Base-by-base conservation (phyloP, 2,888 invertebrate genomes). In the Eristalis arbustorum region DNA sequence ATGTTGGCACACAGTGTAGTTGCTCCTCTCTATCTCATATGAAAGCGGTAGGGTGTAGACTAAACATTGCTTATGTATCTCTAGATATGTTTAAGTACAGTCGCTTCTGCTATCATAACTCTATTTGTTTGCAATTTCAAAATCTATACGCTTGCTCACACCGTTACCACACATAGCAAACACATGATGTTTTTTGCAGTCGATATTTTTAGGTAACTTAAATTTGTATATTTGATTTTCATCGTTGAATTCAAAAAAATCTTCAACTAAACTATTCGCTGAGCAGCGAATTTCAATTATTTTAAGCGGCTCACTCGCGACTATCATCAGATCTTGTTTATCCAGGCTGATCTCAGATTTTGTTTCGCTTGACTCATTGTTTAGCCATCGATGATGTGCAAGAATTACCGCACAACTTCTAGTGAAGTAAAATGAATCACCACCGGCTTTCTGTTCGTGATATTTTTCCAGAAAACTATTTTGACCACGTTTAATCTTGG, bases 371-470 rank as follows among this genome's bases (percentile, higher is more conserved):
- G 8, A 37, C 63, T 82, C 75, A 73, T 78, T 57, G 79, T 90
- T 89, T 10, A 93, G 88, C 93, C 93, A 93, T 34, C 91, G 91
- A 89, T 93, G 92, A 56, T 91, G 88, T 11, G 90, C 90, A 18
- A 93, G 88, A 42, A 92, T 92, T 0, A 91, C 88, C 10, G 91
- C 91, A 73, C 92, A 93, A 59, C 91, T 93, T 74, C 89, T 88
- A 0, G 91, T 89, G 71, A 93, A 93, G 81, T 91, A 93, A 82
- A 91, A 92, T 59, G 90, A 90, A 87, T 93, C 93, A 87, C 90
- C 90, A 57, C 89, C 77, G 10, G 23, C 88, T 25, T 91, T 90
- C 77, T 93, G 93, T 18, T 90, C 90, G 67, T 91, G 92, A 88
- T 93, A 93, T 67, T 91, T 92, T 28, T 91, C 90, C 69, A 93